A percentile compares a stretch with the other conserved stretches of the same genome.
Evolutionary conservation across 2,888 invertebrate genomes (phyloP).

Genomic region (Entomobrya multifasciata): DNA sequence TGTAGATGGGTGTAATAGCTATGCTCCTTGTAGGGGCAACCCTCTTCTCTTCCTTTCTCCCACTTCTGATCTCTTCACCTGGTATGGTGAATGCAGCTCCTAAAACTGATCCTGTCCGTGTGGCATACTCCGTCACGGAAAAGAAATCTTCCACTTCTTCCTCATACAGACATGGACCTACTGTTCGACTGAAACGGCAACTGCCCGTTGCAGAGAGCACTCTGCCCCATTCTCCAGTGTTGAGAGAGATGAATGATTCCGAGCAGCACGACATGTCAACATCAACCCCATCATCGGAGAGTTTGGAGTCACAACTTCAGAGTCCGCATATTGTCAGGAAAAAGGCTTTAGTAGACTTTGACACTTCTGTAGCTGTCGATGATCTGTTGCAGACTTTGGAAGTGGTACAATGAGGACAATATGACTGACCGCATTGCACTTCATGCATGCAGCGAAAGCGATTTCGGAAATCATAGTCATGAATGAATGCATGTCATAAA

Average conservation of each 20-base stretch:
- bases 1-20: slow-evolving; percentile 5
- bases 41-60: slow-evolving; percentile 31
- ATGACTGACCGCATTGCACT: neutral
- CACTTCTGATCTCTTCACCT: slow-evolving; percentile 44
- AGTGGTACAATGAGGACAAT: neutral
- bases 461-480: neutral
- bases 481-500: neutral
- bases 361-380: slow-evolving; percentile 44
- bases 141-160: slow-evolving; percentile 43
- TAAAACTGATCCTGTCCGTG: slow-evolving; percentile 21
- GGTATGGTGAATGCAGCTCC: slow-evolving; percentile 43
- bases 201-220: slow-evolving; percentile 57
- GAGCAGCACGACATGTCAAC: slow-evolving; percentile 58
- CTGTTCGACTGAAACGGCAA: neutral
- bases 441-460: too few relatives aligned
- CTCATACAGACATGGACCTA: neutral
- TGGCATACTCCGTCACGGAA: slow-evolving; percentile 44
- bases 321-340: slow-evolving; percentile 69
- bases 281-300: slow-evolving; percentile 72
- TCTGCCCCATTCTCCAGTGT: slow-evolving; percentile 46
- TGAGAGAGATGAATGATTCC: slow-evolving; percentile 42
- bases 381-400: slow-evolving; percentile 54
- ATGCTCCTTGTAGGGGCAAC: slow-evolving; percentile 8
- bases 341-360: slow-evolving; percentile 59
- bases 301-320: slow-evolving; percentile 72